phyloP scores from a whole-genome alignment of 1,140 invertebrate genomes.

The Formica exsecta region DNA sequence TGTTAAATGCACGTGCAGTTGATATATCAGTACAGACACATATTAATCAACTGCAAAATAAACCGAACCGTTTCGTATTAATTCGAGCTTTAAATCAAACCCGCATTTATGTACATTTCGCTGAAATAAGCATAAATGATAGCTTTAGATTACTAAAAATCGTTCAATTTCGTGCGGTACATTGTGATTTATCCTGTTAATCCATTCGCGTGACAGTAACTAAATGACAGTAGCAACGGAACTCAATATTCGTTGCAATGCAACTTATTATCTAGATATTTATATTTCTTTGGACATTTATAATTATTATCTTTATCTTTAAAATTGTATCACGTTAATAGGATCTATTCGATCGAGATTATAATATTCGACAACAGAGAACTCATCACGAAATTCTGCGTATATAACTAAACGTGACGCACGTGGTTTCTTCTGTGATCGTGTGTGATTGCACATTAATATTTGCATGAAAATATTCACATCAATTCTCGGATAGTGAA shows the following conservation, averaged over 20 bases:
- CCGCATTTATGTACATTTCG: background rate
- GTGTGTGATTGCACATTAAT: constrained; percentile 22
- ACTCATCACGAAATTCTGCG: background rate
- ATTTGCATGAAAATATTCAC: constrained; percentile 18
- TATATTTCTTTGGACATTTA: background rate
- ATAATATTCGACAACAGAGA: constrained; percentile 25
- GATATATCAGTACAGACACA: constrained; percentile 17
- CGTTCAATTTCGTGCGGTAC: no score
- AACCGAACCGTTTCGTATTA: constrained; percentile 12
- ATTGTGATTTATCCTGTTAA: constrained; percentile 43
- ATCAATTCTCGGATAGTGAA: background rate
- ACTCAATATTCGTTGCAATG: background rate
- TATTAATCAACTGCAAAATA: constrained; percentile 33
- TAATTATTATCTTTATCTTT: background rate
- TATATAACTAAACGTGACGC: background rate
- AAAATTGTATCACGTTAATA: constrained; percentile 2
- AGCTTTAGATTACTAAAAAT: constrained; percentile 7
- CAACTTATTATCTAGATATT: background rate
- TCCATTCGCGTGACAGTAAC: constrained; percentile 1
- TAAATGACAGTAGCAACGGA: background rate
- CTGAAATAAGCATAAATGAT: constrained; percentile 28
- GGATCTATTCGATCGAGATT: background rate
- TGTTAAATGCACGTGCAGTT: background rate
- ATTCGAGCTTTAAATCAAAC: constrained; percentile 45
- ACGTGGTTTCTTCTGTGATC: background rate